Evolutionary conservation across 2,888 invertebrate species (phyloP), one percentile per base, ranked within the genome.

Genomic region (Sinotaia quadrata): DNA sequence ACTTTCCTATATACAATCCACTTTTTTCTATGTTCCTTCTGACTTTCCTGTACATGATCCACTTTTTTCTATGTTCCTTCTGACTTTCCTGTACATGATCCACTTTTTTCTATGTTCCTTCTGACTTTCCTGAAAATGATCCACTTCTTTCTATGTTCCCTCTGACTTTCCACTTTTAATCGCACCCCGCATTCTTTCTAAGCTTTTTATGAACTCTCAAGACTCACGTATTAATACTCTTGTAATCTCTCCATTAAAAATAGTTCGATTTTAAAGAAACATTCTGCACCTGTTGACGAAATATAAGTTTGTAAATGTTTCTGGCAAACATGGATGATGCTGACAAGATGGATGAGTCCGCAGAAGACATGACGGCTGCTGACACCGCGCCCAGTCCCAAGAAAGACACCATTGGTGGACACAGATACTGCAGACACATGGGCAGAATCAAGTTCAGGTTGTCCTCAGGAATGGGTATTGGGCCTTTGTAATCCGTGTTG

Each of bases 281-380:
- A 27, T 4, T n/a, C 12, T 41, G 4, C 24, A 93, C 93, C 88
- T 94, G 93, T 89, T 97, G 97, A 68, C 98, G 91, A 90, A 99
- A 96, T 87, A 98, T 96, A 88, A 97, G 92, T 90, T 95, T 97
- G 92, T 98, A 98, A 79, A 99, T 95, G 89, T 99, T 99, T 87
- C 98, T 92, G 73, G 98, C 98, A 87, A 99, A 99, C 98, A 99
- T 98, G 34, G 98, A 97, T 79, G 96, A 96, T 3, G 98, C 98
- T 29, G 98, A 97, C 27, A 99, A 91, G 61, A 99, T 96, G 79
- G 98, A 98, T 65, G 98, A 98, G 89, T 99, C 98, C 0, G 98
- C 98, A 0, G 98, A 98, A 44, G 98, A 98, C 98, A 99, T 99
- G 76, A 99, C 98, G 27, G 98, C 98, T 1, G 98, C 99, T 0